Evolutionary conservation across 2,888 invertebrate genomes (phyloP).

Genomic region (Agrilus cyanescens): DNA sequence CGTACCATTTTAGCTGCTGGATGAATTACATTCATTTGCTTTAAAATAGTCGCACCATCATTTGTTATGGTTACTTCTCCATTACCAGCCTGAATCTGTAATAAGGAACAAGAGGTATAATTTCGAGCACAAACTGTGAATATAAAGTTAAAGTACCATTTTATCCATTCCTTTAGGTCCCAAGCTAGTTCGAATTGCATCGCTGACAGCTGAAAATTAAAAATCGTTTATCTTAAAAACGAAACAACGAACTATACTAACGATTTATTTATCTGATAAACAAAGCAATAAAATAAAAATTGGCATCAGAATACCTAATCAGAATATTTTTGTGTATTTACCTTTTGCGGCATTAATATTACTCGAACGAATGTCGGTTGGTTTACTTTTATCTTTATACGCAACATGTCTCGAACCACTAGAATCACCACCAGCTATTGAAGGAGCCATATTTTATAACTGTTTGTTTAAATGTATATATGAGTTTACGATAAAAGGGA

Average conservation of each 20-base stretch:
- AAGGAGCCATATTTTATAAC: conserved; percentile 33
- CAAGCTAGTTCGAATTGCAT: conserved; percentile 96
- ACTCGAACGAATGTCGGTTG: conserved; percentile 83
- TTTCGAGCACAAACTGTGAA: background rate
- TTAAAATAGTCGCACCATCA: conserved; percentile 98
- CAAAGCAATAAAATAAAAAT: too few species aligned
- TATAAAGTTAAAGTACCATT: conserved; percentile 56
- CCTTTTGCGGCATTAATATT: conserved; percentile 98
- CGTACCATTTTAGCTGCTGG: conserved; percentile 97
- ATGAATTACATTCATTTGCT: conserved; percentile 97
- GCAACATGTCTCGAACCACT: conserved; percentile 40
- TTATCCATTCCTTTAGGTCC: conserved; percentile 99
- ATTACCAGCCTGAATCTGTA: conserved; percentile 85
- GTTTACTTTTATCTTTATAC: conserved; percentile 88
- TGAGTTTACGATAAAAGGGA: background rate
- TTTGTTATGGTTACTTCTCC: conserved; percentile 99
- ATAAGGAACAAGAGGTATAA: conserved; percentile 18
- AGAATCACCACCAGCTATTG: conserved; percentile 36
- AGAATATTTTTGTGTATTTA: conserved; percentile 30
- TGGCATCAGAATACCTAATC: too few species aligned
- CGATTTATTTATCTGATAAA: too few species aligned
- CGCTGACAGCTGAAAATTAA: conserved; percentile 76
- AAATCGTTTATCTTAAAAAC: conserved; percentile 6
- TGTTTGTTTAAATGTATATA: background rate
- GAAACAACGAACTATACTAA: too few species aligned